Evolutionary conservation across 2,888 invertebrate genomes (phyloP).

Genomic region (Dioctria linearis): DNA sequence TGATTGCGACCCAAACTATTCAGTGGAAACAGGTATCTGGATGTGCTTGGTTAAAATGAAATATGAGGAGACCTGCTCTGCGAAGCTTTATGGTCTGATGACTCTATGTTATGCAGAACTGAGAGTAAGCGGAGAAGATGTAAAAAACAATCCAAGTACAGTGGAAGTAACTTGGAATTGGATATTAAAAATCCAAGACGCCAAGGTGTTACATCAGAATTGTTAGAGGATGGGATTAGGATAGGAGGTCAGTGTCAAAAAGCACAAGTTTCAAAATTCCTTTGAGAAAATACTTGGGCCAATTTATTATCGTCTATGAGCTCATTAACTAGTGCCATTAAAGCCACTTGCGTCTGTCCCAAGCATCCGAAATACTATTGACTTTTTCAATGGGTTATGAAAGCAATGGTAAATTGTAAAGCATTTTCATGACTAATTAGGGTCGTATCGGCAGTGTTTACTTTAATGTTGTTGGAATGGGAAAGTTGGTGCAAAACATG

Average conservation of each 20-base stretch:
- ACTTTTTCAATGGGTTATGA: too few species aligned
- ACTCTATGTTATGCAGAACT: slow-evolving; percentile 29
- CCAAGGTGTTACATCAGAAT: slow-evolving; percentile 26
- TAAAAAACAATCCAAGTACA: slow-evolving; percentile 13
- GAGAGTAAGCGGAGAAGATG: not conserved
- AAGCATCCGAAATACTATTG: too few species aligned
- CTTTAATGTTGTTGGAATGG: too few species aligned
- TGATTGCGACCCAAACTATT: slow-evolving; percentile 15
- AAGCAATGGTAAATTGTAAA: too few species aligned
- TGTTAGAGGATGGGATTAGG: slow-evolving; percentile 18
- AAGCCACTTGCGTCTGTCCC: too few species aligned
- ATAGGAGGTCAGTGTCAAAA: slow-evolving; percentile 41
- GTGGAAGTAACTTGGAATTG: slow-evolving; percentile 1
- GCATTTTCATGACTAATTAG: too few species aligned
- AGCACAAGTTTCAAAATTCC: slow-evolving; percentile 31
- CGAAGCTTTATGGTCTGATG: slow-evolving; percentile 32
- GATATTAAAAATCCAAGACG: slow-evolving; percentile 23
- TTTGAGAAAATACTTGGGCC: slow-evolving; percentile 2
- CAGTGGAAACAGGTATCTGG: slow-evolving; percentile 5
- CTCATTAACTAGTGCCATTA: too few species aligned
- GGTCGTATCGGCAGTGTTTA: too few species aligned
- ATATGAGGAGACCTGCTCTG: not conserved
- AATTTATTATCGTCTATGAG: not conserved
- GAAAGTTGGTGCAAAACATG: too few species aligned
- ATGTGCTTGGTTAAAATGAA: not conserved